Conservation (phyloP, 2,797 vertebrate species). For the Champsocephalus gunnari region DNA sequence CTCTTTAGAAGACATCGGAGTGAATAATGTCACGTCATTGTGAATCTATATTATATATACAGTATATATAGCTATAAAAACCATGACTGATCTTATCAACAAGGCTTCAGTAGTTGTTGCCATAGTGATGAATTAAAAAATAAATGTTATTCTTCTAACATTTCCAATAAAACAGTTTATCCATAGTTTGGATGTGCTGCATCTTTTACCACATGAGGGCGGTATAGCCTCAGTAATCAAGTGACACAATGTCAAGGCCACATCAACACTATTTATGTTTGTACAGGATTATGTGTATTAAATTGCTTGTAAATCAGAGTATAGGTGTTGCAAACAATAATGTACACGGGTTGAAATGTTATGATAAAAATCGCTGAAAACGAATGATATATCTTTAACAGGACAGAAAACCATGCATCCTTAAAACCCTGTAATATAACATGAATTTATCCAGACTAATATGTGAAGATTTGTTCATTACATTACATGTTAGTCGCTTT, state of each 20-base stretch:
- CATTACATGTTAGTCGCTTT: too few species aligned
- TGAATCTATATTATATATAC: too few species aligned
- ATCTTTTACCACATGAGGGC: conserved; percentile 59
- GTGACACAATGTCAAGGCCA: background rate
- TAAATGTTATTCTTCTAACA: background rate
- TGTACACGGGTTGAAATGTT: too few species aligned
- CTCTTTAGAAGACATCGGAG: too few species aligned
- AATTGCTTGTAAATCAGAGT: background rate
- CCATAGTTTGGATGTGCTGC: background rate
- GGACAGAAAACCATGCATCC: background rate
- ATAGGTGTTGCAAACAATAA: background rate
- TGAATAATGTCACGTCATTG: too few species aligned
- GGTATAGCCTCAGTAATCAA: conserved; percentile 29
- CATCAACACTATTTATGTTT: too few species aligned
- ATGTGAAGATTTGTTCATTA: background rate
- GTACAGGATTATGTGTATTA: background rate
- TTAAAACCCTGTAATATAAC: background rate
- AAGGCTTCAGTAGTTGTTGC: too few species aligned
- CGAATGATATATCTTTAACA: background rate
- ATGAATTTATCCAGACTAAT: background rate
- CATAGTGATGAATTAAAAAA: background rate
- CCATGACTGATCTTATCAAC: too few species aligned
- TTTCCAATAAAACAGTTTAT: background rate
- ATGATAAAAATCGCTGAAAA: background rate
- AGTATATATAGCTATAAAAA: too few species aligned